Evolutionary conservation across 2,797 vertebrate genomes (phyloP).

Genomic region (Pteronotus mesoamericanus): DNA sequence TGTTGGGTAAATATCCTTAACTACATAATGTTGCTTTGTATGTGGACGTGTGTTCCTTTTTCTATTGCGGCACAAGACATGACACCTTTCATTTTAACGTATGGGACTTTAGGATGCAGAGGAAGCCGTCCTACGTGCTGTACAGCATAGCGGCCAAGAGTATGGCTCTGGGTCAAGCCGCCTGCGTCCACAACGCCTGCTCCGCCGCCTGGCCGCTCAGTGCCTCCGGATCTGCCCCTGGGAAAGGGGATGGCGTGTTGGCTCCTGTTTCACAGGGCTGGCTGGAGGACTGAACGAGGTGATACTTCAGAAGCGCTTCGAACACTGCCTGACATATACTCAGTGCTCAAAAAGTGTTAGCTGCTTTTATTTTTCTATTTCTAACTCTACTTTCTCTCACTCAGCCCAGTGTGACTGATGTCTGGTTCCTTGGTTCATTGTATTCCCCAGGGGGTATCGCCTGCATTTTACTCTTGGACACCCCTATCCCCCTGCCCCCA

Average conservation of each 20-base stretch:
- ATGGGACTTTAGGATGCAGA: neutral
- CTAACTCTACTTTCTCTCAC: neutral
- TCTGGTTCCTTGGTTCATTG: neutral
- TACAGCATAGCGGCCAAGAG: neutral
- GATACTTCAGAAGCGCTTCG: neutral
- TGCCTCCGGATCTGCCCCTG: neutral
- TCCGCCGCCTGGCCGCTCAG: neutral
- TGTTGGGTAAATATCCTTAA: neutral
- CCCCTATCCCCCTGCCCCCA: too few relatives aligned
- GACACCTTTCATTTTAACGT: neutral
- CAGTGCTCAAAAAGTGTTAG: neutral
- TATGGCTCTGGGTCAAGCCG: neutral
- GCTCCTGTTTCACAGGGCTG: neutral
- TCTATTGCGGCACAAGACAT: neutral
- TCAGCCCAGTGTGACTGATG: neutral
- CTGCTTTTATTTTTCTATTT: neutral
- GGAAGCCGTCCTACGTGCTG: neutral
- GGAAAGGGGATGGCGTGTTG: neutral
- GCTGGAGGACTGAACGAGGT: neutral
- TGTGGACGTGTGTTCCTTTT: neutral
- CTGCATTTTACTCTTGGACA: neutral
- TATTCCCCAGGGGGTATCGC: neutral
- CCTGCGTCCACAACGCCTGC: neutral
- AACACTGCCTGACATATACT: neutral
- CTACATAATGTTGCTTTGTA: neutral